Evolutionary conservation across 2,888 invertebrate genomes (phyloP).

Genomic region (Aporophyla nigra): DNA sequence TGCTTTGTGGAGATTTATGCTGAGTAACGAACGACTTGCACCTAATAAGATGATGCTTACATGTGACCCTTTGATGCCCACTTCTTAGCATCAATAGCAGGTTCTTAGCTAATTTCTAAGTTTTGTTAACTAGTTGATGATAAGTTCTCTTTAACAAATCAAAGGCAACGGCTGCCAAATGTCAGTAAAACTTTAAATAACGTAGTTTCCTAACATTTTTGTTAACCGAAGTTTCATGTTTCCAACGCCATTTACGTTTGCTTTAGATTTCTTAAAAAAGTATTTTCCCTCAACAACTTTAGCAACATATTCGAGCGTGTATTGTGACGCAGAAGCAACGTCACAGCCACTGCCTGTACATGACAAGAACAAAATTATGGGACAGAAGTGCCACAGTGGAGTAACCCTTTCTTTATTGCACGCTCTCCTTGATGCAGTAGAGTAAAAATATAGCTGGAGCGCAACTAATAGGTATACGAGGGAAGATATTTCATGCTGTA

Average conservation of each 20-base stretch:
- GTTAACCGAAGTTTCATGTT: constrained; percentile 6
- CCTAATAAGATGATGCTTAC: neutral
- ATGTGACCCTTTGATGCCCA: neutral
- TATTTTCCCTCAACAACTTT: constrained; percentile 46
- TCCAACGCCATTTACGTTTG: constrained; percentile 12
- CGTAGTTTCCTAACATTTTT: constrained; percentile 15
- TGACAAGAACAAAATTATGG: neutral
- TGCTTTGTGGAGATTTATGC: too few species aligned
- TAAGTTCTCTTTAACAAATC: neutral
- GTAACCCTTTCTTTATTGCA: neutral
- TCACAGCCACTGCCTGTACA: constrained; percentile 43
- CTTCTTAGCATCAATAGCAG: neutral
- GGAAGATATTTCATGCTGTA: neutral
- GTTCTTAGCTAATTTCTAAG: neutral
- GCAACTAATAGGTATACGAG: neutral
- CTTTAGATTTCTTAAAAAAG: constrained; percentile 38
- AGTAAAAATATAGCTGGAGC: neutral
- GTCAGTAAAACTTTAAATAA: constrained; percentile 20
- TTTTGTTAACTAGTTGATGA: neutral
- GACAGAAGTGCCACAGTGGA: constrained; percentile 14
- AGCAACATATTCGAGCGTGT: constrained; percentile 36
- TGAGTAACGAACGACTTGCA: too few species aligned
- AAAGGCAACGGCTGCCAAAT: neutral
- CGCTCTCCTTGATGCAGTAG: neutral
- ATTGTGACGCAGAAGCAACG: constrained; percentile 48